Evolutionary conservation across 2,888 invertebrate genomes (phyloP), one percentile per base, ranked within the genome.

Genomic region (Brachyptera putata): DNA sequence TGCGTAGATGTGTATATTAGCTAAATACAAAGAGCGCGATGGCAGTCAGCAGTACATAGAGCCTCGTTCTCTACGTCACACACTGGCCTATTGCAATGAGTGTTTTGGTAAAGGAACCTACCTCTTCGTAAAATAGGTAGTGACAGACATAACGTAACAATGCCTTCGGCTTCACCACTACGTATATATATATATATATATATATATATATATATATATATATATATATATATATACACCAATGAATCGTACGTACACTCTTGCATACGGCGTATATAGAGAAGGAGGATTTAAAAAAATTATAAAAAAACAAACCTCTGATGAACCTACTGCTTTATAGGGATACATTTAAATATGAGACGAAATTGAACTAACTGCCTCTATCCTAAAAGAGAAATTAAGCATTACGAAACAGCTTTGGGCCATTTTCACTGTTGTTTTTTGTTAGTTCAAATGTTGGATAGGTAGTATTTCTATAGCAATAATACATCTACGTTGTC

Each of bases 261-360:
- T 21, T 46, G 46, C 46, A 24, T 21, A 22, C 46, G 9, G 16
- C 13, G 46, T 24, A 46, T 16, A n/a, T n/a, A n/a, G n/a, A 16
- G 22, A 46, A n/a, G 46, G 24, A n/a, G 22, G 24, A 24, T n/a
- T 46, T n/a, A 24, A 24, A 46, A 46, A 46, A 46, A 46, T 46
- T 24, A 46, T 46, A 46, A 21, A 46, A 46, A 24, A 46, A 46
- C 46, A 46, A 24, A 21, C 24, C 46, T 46, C 46, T 24, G 24
- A 4, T 46, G 46, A 46, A 46, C 46, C 22, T 46, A 24, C 46
- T n/a, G n/a, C n/a, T n/a, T n/a, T n/a, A n/a, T n/a, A n/a, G n/a
- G n/a, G 46, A 46, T 46, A 46, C 24, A 46, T 46, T 46, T 46
- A 46, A 46, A 46, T 46, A 46, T 46, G 46, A 46, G 46, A 46